A percentile compares a stretch with the other conserved stretches of the same genome.
These are phyloP conservation scores for Julus scandinavius DNA, from an alignment of 2,888 invertebrate genomes.

Conservation along the genomic window DNA sequence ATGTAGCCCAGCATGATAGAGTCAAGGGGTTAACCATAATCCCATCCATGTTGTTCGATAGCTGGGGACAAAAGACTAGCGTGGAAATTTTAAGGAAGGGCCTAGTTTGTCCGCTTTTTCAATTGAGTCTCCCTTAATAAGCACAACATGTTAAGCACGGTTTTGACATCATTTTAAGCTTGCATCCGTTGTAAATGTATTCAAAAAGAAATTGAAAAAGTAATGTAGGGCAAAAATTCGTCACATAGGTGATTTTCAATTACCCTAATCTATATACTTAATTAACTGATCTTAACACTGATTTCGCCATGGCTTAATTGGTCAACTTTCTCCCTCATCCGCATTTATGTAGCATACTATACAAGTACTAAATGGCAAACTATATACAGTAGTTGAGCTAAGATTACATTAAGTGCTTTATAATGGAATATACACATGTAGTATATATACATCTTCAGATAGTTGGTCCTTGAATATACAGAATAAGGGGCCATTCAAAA, in stretches of 20 bases:
- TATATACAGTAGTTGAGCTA: too few species aligned
- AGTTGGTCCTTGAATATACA: too few species aligned
- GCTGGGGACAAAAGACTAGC: neutral
- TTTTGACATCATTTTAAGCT: neutral
- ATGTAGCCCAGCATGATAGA: neutral
- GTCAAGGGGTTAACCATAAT: neutral
- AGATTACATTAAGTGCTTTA: too few species aligned
- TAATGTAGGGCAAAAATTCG: neutral
- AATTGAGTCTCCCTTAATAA: neutral
- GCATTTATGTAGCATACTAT: neutral
- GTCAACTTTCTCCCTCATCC: neutral
- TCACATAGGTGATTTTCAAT: neutral
- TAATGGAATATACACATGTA: too few species aligned
- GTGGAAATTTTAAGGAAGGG: neutral
- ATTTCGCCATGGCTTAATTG: conserved; percentile 2
- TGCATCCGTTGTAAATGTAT: neutral
- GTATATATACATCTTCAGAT: too few species aligned
- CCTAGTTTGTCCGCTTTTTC: neutral
- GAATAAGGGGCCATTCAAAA: too few species aligned
- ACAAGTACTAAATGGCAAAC: too few species aligned
- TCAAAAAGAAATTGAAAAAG: neutral
- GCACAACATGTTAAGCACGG: too few species aligned
- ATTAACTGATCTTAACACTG: neutral
- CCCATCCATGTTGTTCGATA: neutral
- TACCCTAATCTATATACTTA: neutral